phyloP scores from a whole-genome alignment of 2,797 vertebrate genomes.

The Avahi laniger region DNA sequence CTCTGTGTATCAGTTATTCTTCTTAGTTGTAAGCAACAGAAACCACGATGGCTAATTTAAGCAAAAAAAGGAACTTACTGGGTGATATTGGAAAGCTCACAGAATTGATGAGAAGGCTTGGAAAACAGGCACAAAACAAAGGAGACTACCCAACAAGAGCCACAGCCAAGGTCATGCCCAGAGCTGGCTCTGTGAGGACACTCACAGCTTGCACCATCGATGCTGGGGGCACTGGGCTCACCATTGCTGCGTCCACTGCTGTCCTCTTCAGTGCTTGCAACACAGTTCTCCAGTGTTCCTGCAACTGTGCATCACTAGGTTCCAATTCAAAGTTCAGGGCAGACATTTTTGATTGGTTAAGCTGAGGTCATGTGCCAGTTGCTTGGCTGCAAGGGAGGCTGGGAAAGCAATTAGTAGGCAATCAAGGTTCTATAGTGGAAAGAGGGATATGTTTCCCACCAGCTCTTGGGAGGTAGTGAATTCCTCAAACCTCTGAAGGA shows the following conservation, averaged over 20 bases:
- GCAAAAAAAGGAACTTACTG: neutral
- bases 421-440: neutral
- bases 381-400: neutral
- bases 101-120: neutral
- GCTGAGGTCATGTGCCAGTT: neutral
- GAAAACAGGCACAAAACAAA: neutral
- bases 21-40: slow-evolving; percentile 3
- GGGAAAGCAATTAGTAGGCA: neutral
- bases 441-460: neutral
- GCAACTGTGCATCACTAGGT: neutral
- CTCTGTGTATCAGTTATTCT: neutral
- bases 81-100: neutral
- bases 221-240: neutral
- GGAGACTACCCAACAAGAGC: neutral
- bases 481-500: neutral
- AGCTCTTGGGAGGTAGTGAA: neutral
- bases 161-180: neutral
- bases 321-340: neutral
- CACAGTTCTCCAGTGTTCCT: neutral
- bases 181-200: neutral
- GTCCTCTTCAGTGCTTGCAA: neutral
- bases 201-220: neutral
- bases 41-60: neutral
- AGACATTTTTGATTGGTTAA: neutral
- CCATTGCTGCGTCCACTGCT: neutral